Conservation (phyloP, 2,797 vertebrate genomes). For the Gephyroberyx darwinii region DNA sequence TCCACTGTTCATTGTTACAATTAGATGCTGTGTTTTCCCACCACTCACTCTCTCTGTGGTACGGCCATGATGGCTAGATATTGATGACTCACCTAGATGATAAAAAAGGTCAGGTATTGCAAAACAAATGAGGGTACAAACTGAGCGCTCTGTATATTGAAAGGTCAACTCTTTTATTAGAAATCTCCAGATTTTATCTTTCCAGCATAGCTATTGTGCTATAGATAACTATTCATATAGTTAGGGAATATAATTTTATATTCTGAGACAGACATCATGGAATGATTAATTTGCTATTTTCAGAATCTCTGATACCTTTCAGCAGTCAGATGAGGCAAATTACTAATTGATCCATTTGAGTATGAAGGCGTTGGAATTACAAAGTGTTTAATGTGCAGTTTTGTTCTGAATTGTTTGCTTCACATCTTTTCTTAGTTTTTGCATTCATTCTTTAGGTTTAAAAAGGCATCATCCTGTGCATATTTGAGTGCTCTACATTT, state of each 20-base stretch:
- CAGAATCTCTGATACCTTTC: background rate
- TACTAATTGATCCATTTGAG: background rate
- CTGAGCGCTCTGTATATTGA: background rate
- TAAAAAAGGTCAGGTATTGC: constrained; percentile 40
- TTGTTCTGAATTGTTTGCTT: no score
- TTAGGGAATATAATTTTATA: background rate
- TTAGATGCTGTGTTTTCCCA: constrained; percentile 16
- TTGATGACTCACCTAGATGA: constrained; percentile 34
- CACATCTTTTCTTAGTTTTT: no score
- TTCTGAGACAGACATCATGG: background rate
- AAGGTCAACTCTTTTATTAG: constrained; percentile 5
- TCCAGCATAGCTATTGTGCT: background rate
- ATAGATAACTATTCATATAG: background rate
- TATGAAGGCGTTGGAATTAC: background rate
- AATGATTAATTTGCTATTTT: background rate
- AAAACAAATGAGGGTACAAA: constrained; percentile 33
- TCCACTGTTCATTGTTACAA: background rate
- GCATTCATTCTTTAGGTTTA: constrained; percentile 14
- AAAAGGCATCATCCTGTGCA: background rate
- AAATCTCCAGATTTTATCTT: background rate
- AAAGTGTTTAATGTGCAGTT: constrained; percentile 2
- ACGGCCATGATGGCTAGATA: constrained; percentile 20
- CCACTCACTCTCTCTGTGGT: constrained; percentile 11
- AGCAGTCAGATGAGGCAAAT: background rate
- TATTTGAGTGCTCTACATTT: background rate